A percentile compares a stretch with the other conserved stretches of the same genome.
Conservation (phyloP, 2,888 invertebrate genomes). For the Theodoxus fluviatilis region DNA sequence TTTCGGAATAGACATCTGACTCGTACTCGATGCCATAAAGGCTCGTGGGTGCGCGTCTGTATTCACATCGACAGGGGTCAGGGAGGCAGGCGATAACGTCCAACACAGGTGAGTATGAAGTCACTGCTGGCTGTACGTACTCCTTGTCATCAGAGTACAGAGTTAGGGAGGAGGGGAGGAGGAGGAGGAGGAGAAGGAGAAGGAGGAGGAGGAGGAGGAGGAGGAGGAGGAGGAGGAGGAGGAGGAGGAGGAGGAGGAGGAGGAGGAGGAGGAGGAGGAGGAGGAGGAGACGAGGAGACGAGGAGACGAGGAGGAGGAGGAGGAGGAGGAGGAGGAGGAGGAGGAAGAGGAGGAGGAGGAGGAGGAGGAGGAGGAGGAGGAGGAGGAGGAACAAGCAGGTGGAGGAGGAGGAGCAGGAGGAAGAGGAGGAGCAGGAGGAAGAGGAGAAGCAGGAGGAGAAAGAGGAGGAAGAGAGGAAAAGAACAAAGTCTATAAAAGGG, state of each 20-base stretch:
- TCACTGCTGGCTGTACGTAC: background rate
- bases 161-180: background rate
- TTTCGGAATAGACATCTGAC: too few species aligned
- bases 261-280: background rate
- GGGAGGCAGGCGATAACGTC: background rate
- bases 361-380: background rate
- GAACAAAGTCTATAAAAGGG: background rate
- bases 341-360: background rate
- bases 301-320: background rate
- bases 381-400: background rate
- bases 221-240: conserved; percentile 7
- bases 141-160: background rate
- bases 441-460: background rate
- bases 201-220: conserved; percentile 6
- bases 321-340: background rate
- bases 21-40: too few species aligned
- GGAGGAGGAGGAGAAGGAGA: background rate
- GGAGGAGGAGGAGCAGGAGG: background rate
- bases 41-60: too few species aligned
- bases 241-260: background rate
- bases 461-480: background rate
- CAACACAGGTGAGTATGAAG: background rate
- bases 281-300: background rate
- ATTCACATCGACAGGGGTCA: too few species aligned
- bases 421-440: background rate